Conservation (phyloP, 2,113 vertebrate genomes). For the Mobula hypostoma region DNA sequence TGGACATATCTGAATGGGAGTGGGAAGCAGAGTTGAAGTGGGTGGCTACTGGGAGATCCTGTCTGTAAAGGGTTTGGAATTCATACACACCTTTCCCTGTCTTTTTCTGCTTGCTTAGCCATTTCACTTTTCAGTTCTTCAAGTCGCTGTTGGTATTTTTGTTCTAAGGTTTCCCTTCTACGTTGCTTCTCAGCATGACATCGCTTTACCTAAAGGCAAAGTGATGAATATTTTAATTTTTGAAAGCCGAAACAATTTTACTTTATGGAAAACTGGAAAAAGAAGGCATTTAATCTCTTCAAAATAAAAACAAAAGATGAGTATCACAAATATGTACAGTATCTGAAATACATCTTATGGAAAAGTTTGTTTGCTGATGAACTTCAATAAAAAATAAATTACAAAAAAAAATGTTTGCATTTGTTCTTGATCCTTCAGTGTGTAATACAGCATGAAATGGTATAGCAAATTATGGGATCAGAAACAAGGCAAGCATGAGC, state of each 20-base stretch:
- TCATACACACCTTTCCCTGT: slow-evolving; percentile 70
- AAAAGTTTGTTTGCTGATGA: too few relatives aligned
- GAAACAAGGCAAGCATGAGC: neutral
- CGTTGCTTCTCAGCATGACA: slow-evolving; percentile 70
- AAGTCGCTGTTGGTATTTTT: slow-evolving; percentile 61
- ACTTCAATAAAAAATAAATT: too few relatives aligned
- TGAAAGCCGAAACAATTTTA: neutral
- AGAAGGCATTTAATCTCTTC: neutral
- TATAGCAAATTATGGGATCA: neutral
- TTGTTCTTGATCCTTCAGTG: neutral
- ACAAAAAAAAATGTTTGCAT: neutral
- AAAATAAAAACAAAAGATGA: neutral
- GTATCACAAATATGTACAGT: neutral
- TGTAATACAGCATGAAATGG: neutral
- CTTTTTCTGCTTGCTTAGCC: slow-evolving; percentile 72
- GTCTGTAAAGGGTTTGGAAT: neutral
- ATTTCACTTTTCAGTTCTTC: slow-evolving; percentile 68
- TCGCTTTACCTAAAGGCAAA: slow-evolving; percentile 64
- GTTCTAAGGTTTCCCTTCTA: slow-evolving; percentile 64
- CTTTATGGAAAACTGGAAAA: neutral
- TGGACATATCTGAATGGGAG: too few relatives aligned
- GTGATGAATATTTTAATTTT: neutral
- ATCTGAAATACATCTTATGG: too few relatives aligned
- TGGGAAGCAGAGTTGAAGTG: too few relatives aligned
- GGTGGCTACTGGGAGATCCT: too few relatives aligned